phyloP scores from a whole-genome alignment of 2,888 invertebrate genomes.

The Cephus nigrinus region DNA sequence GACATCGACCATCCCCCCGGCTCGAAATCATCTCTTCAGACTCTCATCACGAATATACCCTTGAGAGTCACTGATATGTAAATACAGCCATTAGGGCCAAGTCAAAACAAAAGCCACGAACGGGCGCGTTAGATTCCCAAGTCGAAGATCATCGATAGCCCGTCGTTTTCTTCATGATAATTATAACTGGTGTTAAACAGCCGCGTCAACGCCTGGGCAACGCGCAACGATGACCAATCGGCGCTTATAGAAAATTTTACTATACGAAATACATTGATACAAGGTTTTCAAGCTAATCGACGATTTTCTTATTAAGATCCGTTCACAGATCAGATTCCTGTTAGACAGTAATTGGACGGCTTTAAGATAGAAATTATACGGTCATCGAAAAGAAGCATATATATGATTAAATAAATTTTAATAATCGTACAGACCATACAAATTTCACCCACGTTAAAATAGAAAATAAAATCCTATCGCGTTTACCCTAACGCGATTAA shows the following conservation, averaged over 20 bases:
- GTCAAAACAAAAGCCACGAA: constrained; percentile 20
- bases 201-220: not conserved
- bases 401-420: not conserved
- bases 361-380: not conserved
- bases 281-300: not conserved
- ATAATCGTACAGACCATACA: not conserved
- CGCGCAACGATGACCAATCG: not conserved
- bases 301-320: not conserved
- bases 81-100: constrained; percentile 21
- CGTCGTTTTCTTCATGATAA: not conserved
- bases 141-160: not conserved
- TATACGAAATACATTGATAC: not conserved
- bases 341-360: not conserved
- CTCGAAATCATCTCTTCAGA: not conserved
- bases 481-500: not conserved
- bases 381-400: not conserved
- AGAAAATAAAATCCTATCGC: not conserved
- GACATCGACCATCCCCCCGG: not conserved
- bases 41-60: constrained; percentile 6
- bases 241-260: not conserved
- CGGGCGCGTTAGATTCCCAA: not conserved
- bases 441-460: not conserved
- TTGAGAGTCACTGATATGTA: constrained; percentile 23
- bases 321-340: not conserved
- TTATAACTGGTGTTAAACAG: not conserved